Percentiles rank a stretch among this genome's conserved stretches.
Evolutionary conservation across 2,888 invertebrate genomes (phyloP).

Genomic region (Lottia gigantea): DNA sequence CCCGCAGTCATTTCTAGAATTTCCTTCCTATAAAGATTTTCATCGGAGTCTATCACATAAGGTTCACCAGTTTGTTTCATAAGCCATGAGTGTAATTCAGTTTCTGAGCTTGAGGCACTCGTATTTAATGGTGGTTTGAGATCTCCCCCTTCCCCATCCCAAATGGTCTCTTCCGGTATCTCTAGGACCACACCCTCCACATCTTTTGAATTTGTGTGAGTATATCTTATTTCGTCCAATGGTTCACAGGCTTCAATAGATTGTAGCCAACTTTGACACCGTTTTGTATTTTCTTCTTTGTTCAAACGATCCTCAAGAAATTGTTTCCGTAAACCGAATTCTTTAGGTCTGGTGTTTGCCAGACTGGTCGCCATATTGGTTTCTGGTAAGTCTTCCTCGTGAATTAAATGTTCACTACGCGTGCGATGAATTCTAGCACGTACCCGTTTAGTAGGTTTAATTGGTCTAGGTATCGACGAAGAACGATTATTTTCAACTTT

Average conservation of each 20-base stretch:
- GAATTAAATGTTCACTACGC: slow-evolving; percentile 55
- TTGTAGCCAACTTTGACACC: slow-evolving; percentile 60
- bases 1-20: neutral
- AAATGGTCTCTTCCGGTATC: slow-evolving; percentile 45
- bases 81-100: slow-evolving; percentile 20
- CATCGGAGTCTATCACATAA: neutral
- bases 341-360: slow-evolving; percentile 55
- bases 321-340: slow-evolving; percentile 41
- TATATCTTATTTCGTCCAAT: slow-evolving; percentile 49
- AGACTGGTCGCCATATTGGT: slow-evolving; percentile 48
- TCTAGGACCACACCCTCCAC: slow-evolving; percentile 48
- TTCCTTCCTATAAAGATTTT: neutral
- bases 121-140: slow-evolving; percentile 32
- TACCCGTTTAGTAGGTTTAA: slow-evolving; percentile 42
- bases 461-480: slow-evolving; percentile 23
- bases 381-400: slow-evolving; percentile 55
- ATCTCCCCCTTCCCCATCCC: slow-evolving; percentile 36
- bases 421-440: slow-evolving; percentile 59
- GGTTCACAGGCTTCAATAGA: slow-evolving; percentile 57
- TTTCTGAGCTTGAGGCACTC: slow-evolving; percentile 38
- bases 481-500: slow-evolving; percentile 13
- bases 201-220: slow-evolving; percentile 33
- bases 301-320: slow-evolving; percentile 46
- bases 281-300: slow-evolving; percentile 55
- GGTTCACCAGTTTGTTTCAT: neutral